These are phyloP conservation scores for Plebejus melissa DNA, from an alignment of 2,888 invertebrate species.

Conservation along the genomic window DNA sequence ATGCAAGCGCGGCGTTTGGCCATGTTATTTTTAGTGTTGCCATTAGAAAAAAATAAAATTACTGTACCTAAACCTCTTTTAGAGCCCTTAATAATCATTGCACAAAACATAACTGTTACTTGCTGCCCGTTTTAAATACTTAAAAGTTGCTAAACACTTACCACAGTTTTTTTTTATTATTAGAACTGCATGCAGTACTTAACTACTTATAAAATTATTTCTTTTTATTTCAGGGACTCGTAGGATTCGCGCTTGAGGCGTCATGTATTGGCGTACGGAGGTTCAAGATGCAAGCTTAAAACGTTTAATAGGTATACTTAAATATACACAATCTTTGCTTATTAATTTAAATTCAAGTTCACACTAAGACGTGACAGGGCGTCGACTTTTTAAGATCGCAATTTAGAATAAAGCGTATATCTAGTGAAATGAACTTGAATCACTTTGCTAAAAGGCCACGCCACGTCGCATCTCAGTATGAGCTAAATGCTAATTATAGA, in stretches of 20 bases:
- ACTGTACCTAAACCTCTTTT: neutral
- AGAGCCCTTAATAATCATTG: neutral
- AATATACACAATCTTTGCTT: slow-evolving; percentile 18
- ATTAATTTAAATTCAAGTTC: neutral
- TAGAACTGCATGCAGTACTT: neutral
- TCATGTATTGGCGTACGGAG: slow-evolving; percentile 8
- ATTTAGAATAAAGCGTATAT: no score
- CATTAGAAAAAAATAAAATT: neutral
- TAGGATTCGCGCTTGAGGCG: slow-evolving; percentile 37
- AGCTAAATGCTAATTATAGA: neutral
- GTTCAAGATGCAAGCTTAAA: slow-evolving; percentile 11
- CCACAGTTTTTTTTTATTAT: neutral
- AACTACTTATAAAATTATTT: slow-evolving; percentile 7
- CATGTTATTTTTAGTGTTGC: neutral
- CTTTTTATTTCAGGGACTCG: slow-evolving; percentile 42
- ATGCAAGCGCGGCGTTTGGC: neutral
- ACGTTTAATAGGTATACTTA: slow-evolving; percentile 20
- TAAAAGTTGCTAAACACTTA: neutral
- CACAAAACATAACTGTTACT: neutral
- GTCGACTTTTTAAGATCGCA: neutral
- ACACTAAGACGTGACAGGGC: neutral
- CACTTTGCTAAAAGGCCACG: neutral
- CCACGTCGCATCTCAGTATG: neutral
- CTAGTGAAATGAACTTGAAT: neutral
- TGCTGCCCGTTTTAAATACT: neutral